Evolutionary conservation across 2,888 invertebrate genomes (phyloP).

Genomic region (Drosophila borealis): DNA sequence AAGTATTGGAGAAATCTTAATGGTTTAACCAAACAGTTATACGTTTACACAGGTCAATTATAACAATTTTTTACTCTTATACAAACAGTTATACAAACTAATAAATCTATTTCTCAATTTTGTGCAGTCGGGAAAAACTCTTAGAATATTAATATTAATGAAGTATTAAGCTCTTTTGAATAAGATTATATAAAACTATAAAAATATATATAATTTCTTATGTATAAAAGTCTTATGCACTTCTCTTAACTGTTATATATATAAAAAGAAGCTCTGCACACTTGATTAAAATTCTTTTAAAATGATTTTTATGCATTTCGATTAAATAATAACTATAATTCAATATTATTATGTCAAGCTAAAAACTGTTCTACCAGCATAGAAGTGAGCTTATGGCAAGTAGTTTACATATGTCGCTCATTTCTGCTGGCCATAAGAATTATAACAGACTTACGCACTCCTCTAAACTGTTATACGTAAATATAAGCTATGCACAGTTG

Average conservation of each 20-base stretch:
- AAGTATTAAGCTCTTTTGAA: too few relatives aligned
- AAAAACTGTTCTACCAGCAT: conserved; percentile 8
- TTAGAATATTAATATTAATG: too few relatives aligned
- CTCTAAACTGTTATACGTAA: background rate
- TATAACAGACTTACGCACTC: too few relatives aligned
- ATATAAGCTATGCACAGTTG: background rate
- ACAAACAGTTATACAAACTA: background rate
- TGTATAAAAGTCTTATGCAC: too few relatives aligned
- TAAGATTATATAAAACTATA: too few relatives aligned
- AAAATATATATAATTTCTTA: background rate
- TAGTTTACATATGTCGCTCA: background rate
- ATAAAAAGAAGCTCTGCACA: background rate
- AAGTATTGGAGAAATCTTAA: too few relatives aligned
- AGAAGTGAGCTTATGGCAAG: background rate
- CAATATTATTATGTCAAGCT: background rate
- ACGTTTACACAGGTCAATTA: background rate
- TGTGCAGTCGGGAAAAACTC: too few relatives aligned
- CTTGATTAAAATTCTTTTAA: too few relatives aligned
- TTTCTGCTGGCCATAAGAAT: background rate
- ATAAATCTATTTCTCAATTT: background rate
- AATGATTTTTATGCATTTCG: too few relatives aligned
- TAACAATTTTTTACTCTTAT: background rate
- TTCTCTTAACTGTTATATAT: background rate
- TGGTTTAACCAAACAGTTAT: too few relatives aligned
- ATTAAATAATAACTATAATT: too few relatives aligned